Evolutionary conservation across 37 sponge, comb jelly and placozoan genomes (phyloP).

Genomic region (Oscarella lobularis): DNA sequence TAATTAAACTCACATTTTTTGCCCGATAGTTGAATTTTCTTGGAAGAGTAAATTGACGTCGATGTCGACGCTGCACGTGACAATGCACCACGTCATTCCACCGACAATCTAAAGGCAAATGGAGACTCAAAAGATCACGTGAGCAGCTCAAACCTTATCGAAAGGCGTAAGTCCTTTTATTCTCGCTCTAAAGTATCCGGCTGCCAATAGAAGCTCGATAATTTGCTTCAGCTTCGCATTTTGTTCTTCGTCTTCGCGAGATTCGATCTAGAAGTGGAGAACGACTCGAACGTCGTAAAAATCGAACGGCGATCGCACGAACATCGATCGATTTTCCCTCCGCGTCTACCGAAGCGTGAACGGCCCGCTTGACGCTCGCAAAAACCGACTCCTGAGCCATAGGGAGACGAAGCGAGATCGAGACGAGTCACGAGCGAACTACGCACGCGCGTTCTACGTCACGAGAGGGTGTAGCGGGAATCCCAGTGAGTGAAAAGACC

Average conservation of each 20-base stretch:
- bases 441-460: too few species aligned
- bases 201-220: constrained; percentile 85
- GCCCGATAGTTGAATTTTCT: constrained; percentile 98
- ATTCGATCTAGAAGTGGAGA: constrained; percentile 45
- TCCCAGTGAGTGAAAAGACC: too few species aligned
- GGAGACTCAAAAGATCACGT: not conserved
- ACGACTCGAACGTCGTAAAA: not conserved
- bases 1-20: constrained; percentile 71
- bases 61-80: constrained; percentile 80
- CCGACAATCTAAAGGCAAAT: constrained; percentile 60
- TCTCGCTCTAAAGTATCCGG: constrained; percentile 95
- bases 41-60: constrained; percentile 95
- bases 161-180: constrained; percentile 90
- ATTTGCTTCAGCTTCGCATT: constrained; percentile 70
- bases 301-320: not conserved
- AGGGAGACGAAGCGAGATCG: too few species aligned
- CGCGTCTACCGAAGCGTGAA: not conserved
- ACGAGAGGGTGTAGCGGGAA: too few species aligned
- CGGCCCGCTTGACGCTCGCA: not conserved
- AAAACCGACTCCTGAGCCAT: not conserved
- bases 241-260: constrained; percentile 92
- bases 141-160: constrained; percentile 64
- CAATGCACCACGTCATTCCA: constrained; percentile 98
- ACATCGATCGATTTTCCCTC: not conserved
- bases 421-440: too few species aligned